Base-by-base conservation (phyloP, 2,797 vertebrate genomes). In the Aeoliscus strigatus region DNA sequence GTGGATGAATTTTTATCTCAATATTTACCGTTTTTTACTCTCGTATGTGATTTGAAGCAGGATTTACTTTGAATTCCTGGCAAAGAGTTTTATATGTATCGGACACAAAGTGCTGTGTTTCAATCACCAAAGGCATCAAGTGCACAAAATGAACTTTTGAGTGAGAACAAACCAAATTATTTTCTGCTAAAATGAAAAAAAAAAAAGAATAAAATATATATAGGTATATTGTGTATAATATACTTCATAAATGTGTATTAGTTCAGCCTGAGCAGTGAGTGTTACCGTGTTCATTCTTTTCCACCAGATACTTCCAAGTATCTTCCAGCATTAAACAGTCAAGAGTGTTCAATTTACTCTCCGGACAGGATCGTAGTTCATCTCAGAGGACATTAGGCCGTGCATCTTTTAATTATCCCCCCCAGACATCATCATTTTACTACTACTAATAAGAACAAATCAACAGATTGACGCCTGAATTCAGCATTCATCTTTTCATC, bases 101-200 rank as follows among this genome's bases (percentile, higher is more conserved):
- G 24, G 9, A 21, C 18, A 21, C 18, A 21, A 21, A 21, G 18
- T 21, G 18, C 18, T 21, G 18, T 12, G 36, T 23, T 24, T 37
- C 8, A 27, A 39, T 35, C 16, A 31, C 39, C 36, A 32, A 53
- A 50, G 36, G 5, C 40, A 10, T 13, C 4, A 23, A 24, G 13
- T 41, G 21, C 15, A 37, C 16, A 26, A 34, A 38, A 17, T 33
- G 2, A 8, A 33, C 38, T 30, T 41, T 10, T 12, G 16, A 13
- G 6, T 26, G 11, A 27, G 10, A 21, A 30, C 21, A 21, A 25
- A 21, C 10, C 42, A 12, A 46, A 29, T 30, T 9, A 4, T 28
- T 30, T 31, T 46, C 14, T 42, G 48, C 46, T 35, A 48, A 51
- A 52, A 53, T 36, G 58, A 27, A 29, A 27, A 34, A 15, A n/a